phyloP scores from a whole-genome alignment of 92 coral and sea anemone genomes.

The Chrysogorgia sp. region DNA sequence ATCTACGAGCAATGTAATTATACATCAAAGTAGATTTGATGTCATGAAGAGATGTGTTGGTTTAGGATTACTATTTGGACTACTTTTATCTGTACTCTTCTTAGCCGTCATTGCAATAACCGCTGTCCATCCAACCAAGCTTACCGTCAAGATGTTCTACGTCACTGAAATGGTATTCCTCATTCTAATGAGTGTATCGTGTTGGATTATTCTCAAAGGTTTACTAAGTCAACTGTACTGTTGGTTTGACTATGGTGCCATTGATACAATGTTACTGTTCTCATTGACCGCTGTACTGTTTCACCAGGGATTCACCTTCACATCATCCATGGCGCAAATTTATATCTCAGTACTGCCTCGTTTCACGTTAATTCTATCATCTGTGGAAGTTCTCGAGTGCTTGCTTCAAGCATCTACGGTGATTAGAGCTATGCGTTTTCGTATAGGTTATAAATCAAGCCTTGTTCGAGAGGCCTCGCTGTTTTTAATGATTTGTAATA shows the following conservation, averaged over 20 bases:
- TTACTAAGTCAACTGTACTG: conserved; percentile 83
- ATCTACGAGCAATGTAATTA: conserved; percentile 82
- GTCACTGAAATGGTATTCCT: conserved; percentile 76
- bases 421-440: conserved; percentile 90
- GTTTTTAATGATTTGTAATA: conserved; percentile 86
- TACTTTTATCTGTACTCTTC: conserved; percentile 79
- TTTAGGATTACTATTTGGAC: conserved; percentile 88
- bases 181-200: conserved; percentile 80
- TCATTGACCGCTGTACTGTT: conserved; percentile 88
- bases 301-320: conserved; percentile 85
- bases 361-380: conserved; percentile 68
- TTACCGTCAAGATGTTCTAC: conserved; percentile 85
- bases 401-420: conserved; percentile 92
- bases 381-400: conserved; percentile 64
- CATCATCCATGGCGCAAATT: conserved; percentile 86
- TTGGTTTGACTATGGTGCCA: conserved; percentile 92
- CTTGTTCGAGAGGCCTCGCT: conserved; percentile 91
- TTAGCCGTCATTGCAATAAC: conserved; percentile 90
- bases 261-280: conserved; percentile 79
- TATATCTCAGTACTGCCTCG: conserved; percentile 83
- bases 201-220: conserved; percentile 91
- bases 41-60: conserved; percentile 75
- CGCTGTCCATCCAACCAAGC: conserved; percentile 75
- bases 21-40: conserved; percentile 87
- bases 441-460: conserved; percentile 87